phyloP scores from a whole-genome alignment of 2,113 vertebrate genomes.

The Pseudopodoces humilis region DNA sequence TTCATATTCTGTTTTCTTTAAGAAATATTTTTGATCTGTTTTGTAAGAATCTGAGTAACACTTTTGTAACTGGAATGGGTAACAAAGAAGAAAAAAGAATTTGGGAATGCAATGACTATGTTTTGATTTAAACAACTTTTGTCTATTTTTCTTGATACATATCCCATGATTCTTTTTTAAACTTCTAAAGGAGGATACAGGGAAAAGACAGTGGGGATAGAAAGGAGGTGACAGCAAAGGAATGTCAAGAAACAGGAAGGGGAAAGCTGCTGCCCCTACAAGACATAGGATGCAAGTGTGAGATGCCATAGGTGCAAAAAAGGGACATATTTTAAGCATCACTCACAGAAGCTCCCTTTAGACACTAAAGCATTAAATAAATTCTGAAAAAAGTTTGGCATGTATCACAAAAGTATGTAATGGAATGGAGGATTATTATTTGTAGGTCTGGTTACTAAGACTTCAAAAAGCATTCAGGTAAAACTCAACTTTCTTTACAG shows the following conservation, averaged over 20 bases:
- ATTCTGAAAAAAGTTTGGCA: neutral
- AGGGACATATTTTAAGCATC: neutral
- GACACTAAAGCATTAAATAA: neutral
- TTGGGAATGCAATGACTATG: neutral
- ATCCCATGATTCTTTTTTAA: neutral
- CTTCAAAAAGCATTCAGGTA: neutral
- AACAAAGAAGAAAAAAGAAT: neutral
- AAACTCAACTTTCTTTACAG: neutral
- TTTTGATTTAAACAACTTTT: neutral
- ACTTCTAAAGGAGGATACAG: neutral
- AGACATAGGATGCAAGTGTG: neutral
- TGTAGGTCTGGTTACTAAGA: neutral
- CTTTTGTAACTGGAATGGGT: neutral
- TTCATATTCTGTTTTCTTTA: neutral
- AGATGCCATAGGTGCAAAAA: neutral
- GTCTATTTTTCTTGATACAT: neutral
- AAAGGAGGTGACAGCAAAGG: neutral
- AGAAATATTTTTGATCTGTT: neutral
- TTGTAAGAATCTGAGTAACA: neutral
- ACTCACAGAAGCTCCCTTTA: neutral
- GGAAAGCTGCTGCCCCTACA: neutral
- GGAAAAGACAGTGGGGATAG: neutral
- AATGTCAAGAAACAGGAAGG: neutral
- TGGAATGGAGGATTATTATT: neutral
- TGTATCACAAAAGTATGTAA: neutral